Conservation (phyloP, 1,140 invertebrate genomes). For the Charaxes varanes region DNA sequence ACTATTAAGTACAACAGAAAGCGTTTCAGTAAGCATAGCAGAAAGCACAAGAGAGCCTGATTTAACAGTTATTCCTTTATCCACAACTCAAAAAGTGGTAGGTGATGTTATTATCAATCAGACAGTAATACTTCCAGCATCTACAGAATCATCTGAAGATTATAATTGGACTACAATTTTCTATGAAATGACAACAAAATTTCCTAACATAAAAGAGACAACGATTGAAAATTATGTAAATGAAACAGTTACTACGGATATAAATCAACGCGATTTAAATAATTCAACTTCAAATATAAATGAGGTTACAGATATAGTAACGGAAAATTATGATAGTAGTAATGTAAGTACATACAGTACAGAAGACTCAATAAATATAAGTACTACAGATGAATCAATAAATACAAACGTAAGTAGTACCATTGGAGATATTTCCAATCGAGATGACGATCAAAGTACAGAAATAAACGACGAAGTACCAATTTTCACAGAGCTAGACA, state of each 20-base stretch:
- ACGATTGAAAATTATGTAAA: not conserved
- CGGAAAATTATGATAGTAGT: not conserved
- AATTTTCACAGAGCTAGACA: constrained; percentile 52
- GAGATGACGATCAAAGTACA: constrained; percentile 25
- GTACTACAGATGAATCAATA: constrained; percentile 4
- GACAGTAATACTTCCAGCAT: constrained; percentile 43
- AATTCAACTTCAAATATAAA: constrained; percentile 1
- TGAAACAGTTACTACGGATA: not conserved
- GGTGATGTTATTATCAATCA: constrained; percentile 37
- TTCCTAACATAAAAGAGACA: not conserved
- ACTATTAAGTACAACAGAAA: constrained; percentile 52
- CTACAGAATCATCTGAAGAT: constrained; percentile 42
- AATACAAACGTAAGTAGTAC: constrained; percentile 4
- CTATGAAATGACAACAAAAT: constrained; percentile 30
- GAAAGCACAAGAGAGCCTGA: constrained; percentile 52
- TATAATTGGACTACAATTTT: constrained; percentile 31
- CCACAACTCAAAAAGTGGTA: constrained; percentile 38
- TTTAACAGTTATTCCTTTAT: constrained; percentile 57
- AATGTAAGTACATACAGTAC: constrained; percentile 1
- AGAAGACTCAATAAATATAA: constrained; percentile 6
- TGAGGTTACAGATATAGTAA: not conserved
- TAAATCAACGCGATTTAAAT: too few relatives aligned
- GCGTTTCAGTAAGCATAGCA: constrained; percentile 30
- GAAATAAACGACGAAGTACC: constrained; percentile 40
- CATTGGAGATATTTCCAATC: constrained; percentile 14